phyloP scores from a whole-genome alignment of 2,113 vertebrate genomes.

The Ranitomeya variabilis region DNA sequence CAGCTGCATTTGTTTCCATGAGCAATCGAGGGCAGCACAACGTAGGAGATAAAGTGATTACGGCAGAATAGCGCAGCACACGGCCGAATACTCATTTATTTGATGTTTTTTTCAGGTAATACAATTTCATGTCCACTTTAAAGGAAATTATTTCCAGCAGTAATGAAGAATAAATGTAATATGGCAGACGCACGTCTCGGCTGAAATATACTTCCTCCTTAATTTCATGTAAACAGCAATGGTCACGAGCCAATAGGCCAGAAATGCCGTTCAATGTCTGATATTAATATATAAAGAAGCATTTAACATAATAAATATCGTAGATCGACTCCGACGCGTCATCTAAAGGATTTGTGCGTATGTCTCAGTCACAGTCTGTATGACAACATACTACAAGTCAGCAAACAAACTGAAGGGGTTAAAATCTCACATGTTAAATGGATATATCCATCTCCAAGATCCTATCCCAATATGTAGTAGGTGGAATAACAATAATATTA shows the following conservation, averaged over 20 bases:
- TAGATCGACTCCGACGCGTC: neutral
- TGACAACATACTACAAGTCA: neutral
- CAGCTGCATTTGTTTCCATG: neutral
- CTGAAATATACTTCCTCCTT: neutral
- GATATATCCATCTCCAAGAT: too few relatives aligned
- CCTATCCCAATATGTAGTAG: too few relatives aligned
- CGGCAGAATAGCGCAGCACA: neutral
- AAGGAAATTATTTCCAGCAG: neutral
- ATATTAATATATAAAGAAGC: neutral
- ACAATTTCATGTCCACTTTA: neutral
- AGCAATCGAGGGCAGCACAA: neutral
- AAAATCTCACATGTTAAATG: neutral
- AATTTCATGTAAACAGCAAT: neutral
- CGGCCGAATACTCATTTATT: neutral
- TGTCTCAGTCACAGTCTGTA: neutral
- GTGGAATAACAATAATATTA: too few relatives aligned
- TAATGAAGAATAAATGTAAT: slow-evolving; percentile 17
- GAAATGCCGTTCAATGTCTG: neutral
- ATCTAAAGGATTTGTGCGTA: neutral
- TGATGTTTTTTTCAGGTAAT: slow-evolving; percentile 8
- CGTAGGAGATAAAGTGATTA: neutral
- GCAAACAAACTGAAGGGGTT: neutral
- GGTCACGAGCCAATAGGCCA: neutral
- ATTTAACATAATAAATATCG: neutral
- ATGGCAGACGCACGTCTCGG: neutral